Conservation (phyloP, 2,888 invertebrate species). For the Leptopilina syphax region DNA sequence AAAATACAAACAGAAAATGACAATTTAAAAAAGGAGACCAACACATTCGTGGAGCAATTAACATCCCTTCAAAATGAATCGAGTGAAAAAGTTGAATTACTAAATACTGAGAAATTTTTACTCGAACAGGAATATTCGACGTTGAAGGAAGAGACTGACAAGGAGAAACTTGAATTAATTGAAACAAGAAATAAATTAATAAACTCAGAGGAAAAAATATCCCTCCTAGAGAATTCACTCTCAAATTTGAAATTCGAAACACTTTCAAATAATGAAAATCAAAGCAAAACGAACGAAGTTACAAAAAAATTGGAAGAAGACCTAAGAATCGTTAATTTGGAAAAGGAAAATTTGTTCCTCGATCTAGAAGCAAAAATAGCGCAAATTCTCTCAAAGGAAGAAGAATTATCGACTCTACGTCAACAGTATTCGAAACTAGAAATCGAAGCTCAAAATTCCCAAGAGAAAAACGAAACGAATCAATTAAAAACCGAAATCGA, state of each 20-base stretch:
- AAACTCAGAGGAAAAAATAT: constrained; percentile 6
- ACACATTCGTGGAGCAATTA: constrained; percentile 67
- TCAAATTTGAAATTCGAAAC: background rate
- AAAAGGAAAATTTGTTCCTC: constrained; percentile 15
- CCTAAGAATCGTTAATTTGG: background rate
- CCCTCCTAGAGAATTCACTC: constrained; percentile 15
- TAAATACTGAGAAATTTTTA: constrained; percentile 69
- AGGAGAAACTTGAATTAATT: constrained; percentile 37
- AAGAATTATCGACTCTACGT: constrained; percentile 27
- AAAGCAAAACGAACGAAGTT: too few species aligned
- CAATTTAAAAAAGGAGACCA: constrained; percentile 64
- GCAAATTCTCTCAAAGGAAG: constrained; percentile 19
- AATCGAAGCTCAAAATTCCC: background rate
- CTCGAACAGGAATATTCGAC: constrained; percentile 69
- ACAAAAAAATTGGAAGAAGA: constrained; percentile 37
- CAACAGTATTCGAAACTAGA: constrained; percentile 7
- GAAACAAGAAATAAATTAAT: constrained; percentile 26
- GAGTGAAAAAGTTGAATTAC: constrained; percentile 68
- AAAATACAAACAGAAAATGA: constrained; percentile 64
- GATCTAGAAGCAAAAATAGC: constrained; percentile 20
- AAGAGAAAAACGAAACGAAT: background rate
- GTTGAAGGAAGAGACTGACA: constrained; percentile 58
- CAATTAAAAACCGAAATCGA: constrained; percentile 49
- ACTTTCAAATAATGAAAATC: background rate
- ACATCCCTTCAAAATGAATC: constrained; percentile 68